These are phyloP conservation scores for Pyrrhia umbra DNA, from an alignment of 2,888 invertebrate species.

Conservation along the genomic window DNA sequence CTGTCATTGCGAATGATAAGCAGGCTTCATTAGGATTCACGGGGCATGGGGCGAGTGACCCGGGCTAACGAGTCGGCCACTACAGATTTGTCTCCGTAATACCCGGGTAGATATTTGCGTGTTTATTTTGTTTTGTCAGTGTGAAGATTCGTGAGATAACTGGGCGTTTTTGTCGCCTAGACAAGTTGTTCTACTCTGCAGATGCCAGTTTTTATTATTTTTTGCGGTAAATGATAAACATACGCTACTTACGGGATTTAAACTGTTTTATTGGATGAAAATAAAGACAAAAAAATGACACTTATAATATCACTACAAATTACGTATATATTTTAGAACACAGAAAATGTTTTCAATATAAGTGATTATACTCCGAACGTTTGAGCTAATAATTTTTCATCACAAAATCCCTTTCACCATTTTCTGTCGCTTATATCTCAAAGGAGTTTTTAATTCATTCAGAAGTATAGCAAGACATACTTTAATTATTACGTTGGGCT, in stretches of 20 bases:
- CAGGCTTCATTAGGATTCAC: constrained; percentile 81
- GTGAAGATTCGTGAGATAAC: constrained; percentile 6
- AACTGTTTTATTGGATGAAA: too few species aligned
- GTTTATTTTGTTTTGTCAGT: constrained; percentile 48
- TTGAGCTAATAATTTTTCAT: constrained; percentile 11
- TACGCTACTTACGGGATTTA: too few species aligned
- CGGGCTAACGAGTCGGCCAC: constrained; percentile 78
- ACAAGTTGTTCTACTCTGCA: background rate
- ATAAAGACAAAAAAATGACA: too few species aligned
- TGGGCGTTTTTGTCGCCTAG: background rate
- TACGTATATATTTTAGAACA: too few species aligned
- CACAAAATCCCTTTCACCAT: constrained; percentile 30
- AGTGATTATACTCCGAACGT: too few species aligned
- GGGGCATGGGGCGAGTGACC: constrained; percentile 63
- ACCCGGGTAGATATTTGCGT: constrained; percentile 67
- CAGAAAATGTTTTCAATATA: too few species aligned
- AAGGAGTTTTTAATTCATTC: constrained; percentile 62
- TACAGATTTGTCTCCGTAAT: constrained; percentile 80
- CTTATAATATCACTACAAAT: background rate
- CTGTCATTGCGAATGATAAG: constrained; percentile 86
- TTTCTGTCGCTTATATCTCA: constrained; percentile 38
- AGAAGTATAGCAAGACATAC: constrained; percentile 58
- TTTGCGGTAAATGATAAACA: background rate
- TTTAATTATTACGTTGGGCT: constrained; percentile 67
- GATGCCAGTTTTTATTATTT: background rate